Percentiles rank a stretch among this genome's conserved stretches.
phyloP scores from a whole-genome alignment of 2,888 invertebrate species.

The Lysandra bellargus region DNA sequence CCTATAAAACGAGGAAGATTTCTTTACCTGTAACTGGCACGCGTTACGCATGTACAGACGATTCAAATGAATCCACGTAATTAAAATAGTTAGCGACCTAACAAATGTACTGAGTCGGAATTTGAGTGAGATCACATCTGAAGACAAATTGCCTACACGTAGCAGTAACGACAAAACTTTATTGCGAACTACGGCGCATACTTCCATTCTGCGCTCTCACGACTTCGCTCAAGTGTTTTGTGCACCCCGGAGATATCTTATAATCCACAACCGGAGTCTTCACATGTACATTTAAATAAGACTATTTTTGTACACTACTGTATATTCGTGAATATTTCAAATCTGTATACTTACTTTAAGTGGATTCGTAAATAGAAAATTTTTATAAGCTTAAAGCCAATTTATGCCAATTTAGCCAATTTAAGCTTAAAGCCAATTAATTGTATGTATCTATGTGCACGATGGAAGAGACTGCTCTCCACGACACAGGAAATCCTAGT shows the following conservation, averaged over 20 bases:
- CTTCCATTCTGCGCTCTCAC: slow-evolving; percentile 38
- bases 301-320: slow-evolving; percentile 33
- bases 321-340: slow-evolving; percentile 17
- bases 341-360: neutral
- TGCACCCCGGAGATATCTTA: slow-evolving; percentile 38
- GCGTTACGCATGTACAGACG: neutral
- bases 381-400: neutral
- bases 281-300: slow-evolving; percentile 21
- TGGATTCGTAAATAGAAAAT: neutral
- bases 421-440: neutral
- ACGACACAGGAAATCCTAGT: too few species aligned
- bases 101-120: slow-evolving; percentile 24
- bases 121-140: slow-evolving; percentile 34
- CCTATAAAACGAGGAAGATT: neutral
- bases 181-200: slow-evolving; percentile 36
- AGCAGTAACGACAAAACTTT: slow-evolving; percentile 39
- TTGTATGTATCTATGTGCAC: too few species aligned
- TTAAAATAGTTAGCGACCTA: slow-evolving; percentile 17
- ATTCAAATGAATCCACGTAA: slow-evolving; percentile 12
- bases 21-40: neutral
- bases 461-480: too few species aligned
- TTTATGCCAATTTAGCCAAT: neutral
- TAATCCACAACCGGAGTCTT: slow-evolving; percentile 25
- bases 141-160: slow-evolving; percentile 35
- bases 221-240: slow-evolving; percentile 39